Conservation (phyloP, 1,140 invertebrate species). For the Temnothorax longispinosus region DNA sequence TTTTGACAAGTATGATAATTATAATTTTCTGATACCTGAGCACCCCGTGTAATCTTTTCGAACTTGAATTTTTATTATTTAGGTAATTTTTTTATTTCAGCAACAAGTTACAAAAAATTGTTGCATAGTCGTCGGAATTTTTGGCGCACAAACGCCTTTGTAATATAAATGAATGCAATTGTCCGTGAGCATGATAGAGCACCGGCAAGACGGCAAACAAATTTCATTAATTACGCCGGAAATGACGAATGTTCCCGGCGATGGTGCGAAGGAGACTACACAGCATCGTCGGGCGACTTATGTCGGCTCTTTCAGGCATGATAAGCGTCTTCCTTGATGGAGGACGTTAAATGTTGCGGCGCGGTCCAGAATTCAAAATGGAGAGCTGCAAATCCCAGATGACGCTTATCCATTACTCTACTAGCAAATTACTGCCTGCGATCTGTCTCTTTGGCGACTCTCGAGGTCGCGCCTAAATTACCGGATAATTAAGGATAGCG, state of each 20-base stretch:
- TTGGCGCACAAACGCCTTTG: neutral
- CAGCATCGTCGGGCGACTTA: slow-evolving; percentile 16
- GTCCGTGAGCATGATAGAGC: slow-evolving; percentile 17
- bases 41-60: neutral
- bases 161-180: slow-evolving; percentile 19
- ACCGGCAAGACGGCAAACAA: slow-evolving; percentile 20
- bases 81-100: neutral
- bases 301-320: neutral
- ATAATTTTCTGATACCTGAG: neutral
- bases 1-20: neutral
- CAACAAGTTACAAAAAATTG: neutral
- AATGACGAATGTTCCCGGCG: neutral
- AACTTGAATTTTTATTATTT: neutral
- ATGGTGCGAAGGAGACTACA: neutral
- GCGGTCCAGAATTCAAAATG: slow-evolving; percentile 21
- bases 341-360: slow-evolving; percentile 29
- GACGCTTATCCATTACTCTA: slow-evolving; percentile 46
- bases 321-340: slow-evolving; percentile 11
- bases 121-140: neutral
- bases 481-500: slow-evolving; percentile 21
- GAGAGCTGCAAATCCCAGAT: slow-evolving; percentile 30
- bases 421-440: slow-evolving; percentile 27
- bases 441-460: slow-evolving; percentile 15
- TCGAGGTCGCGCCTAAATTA: slow-evolving; percentile 32
- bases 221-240: slow-evolving; percentile 49